Evolutionary conservation across 2,888 invertebrate species (phyloP).

Genomic region (Apotomis capreana): DNA sequence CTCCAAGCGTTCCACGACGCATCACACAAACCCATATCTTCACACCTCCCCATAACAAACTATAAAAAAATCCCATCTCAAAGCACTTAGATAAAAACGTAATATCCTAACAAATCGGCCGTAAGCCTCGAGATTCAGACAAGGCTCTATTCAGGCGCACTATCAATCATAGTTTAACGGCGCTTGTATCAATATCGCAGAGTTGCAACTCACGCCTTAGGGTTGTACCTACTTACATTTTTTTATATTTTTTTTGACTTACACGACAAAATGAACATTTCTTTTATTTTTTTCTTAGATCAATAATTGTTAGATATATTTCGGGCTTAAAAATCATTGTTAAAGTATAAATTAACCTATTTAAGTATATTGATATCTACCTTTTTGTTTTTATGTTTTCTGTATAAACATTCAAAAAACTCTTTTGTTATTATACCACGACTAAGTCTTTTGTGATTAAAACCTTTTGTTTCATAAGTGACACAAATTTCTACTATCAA

Average conservation of each 20-base stretch:
- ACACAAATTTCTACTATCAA: no score
- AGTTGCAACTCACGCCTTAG: conserved; percentile 71
- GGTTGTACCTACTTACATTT: conserved; percentile 50
- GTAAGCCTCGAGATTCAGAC: conserved; percentile 59
- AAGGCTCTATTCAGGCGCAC: conserved; percentile 71
- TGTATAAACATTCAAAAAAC: no score
- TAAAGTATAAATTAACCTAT: no score
- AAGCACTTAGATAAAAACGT: conserved; percentile 53
- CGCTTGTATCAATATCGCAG: conserved; percentile 75
- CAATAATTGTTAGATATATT: no score
- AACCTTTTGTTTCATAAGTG: no score
- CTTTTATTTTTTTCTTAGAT: no score
- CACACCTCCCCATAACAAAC: conserved; percentile 5
- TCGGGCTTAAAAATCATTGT: no score
- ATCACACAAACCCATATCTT: neutral
- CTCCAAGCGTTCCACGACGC: neutral
- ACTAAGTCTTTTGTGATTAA: no score
- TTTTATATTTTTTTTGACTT: neutral
- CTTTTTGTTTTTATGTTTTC: no score
- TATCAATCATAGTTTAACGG: conserved; percentile 80
- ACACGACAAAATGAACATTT: no score
- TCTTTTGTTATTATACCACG: no score
- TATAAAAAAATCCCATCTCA: conserved; percentile 34
- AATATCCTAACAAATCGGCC: conserved; percentile 73
- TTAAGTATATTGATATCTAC: no score